Evolutionary conservation across 2,888 invertebrate genomes (phyloP).

Genomic region (Alsophila aescularia): DNA sequence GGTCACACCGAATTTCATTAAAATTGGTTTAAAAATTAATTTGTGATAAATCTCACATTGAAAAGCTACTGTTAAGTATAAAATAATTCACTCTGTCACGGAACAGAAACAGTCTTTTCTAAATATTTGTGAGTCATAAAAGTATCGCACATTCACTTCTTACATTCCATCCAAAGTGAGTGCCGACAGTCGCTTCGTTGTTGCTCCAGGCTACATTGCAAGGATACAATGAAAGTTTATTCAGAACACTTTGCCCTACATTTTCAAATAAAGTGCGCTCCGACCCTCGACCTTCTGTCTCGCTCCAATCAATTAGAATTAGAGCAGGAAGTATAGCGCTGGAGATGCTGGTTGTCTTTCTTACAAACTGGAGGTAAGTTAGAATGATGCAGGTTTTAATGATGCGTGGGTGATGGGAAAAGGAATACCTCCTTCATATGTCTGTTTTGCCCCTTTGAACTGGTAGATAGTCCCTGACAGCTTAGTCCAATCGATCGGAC

Average conservation of each 20-base stretch:
- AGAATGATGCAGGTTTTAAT: neutral
- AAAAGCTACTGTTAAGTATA: too few species aligned
- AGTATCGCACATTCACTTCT: too few species aligned
- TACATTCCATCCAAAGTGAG: neutral
- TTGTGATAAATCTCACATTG: too few species aligned
- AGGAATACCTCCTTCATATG: too few species aligned
- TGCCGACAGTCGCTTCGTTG: neutral
- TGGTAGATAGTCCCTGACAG: too few species aligned
- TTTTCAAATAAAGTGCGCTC: conserved; percentile 27
- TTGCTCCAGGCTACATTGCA: conserved; percentile 8
- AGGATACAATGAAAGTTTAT: conserved; percentile 26
- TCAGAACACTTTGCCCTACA: conserved; percentile 32
- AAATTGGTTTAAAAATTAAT: too few species aligned
- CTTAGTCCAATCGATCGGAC: too few species aligned
- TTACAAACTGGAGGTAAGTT: neutral
- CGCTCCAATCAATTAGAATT: conserved; percentile 47
- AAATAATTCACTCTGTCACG: too few species aligned
- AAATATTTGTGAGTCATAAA: too few species aligned
- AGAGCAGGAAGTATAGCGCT: conserved; percentile 36
- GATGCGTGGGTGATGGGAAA: too few species aligned
- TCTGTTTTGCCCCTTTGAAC: too few species aligned
- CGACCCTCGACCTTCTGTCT: conserved; percentile 32
- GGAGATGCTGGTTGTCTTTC: neutral
- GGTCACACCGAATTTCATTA: too few species aligned
- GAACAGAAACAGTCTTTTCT: neutral